Percentiles rank a stretch among this genome's conserved stretches.
Conservation (phyloP, 2,888 invertebrate genomes). For the Meiosimyza decipiens region DNA sequence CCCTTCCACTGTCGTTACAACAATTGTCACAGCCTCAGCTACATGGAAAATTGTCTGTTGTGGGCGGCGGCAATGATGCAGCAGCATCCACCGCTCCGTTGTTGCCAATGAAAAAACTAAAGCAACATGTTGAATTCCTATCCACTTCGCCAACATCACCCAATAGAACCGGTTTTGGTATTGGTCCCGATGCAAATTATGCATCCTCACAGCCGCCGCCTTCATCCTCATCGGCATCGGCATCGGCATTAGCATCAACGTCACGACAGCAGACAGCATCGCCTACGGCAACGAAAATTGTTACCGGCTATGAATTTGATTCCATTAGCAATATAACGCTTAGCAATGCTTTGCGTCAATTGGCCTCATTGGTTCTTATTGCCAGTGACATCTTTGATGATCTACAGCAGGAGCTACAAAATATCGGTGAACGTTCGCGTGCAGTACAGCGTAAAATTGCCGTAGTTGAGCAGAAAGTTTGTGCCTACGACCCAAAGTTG, state of each 20-base stretch:
- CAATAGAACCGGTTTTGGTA: constrained; percentile 34
- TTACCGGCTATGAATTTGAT: constrained; percentile 82
- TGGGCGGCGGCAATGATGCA: constrained; percentile 36
- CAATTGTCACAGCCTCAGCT: constrained; percentile 36
- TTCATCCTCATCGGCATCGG: constrained; percentile 35
- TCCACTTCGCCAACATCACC: constrained; percentile 52
- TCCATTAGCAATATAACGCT: constrained; percentile 89
- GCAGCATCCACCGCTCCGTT: constrained; percentile 31
- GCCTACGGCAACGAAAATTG: constrained; percentile 54
- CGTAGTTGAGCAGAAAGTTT: constrained; percentile 77
- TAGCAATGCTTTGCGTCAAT: constrained; percentile 84
- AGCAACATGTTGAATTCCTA: constrained; percentile 61
- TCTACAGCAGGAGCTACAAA: constrained; percentile 79
- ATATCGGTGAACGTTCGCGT: constrained; percentile 79
- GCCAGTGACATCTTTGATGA: constrained; percentile 90
- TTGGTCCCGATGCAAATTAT: neutral
- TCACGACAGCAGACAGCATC: constrained; percentile 36
- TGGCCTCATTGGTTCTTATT: constrained; percentile 83
- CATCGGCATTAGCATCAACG: constrained; percentile 30
- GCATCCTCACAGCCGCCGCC: constrained; percentile 23
- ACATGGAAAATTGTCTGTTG: neutral
- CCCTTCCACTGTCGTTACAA: constrained; percentile 40
- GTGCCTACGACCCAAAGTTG: constrained; percentile 85
- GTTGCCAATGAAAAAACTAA: constrained; percentile 59
- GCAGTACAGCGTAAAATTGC: constrained; percentile 77